A percentile compares a stretch with the other conserved stretches of the same genome.
Conservation (phyloP, 2,888 invertebrate genomes). For the Aphrophora alni region DNA sequence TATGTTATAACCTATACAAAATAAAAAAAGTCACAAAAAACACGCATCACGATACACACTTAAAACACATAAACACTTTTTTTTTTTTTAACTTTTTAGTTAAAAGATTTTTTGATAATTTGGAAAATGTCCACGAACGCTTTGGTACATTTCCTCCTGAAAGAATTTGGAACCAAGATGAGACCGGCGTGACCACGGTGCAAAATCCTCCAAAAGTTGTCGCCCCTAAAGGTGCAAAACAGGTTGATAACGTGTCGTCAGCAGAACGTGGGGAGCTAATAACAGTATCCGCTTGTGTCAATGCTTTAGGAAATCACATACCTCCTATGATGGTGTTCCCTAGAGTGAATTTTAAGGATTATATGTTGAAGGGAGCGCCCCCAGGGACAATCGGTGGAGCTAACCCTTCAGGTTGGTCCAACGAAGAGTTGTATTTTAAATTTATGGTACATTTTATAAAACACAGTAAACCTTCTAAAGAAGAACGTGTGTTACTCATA, state of each 20-base stretch:
- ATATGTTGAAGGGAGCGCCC: constrained; percentile 55
- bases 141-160: constrained; percentile 16
- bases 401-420: constrained; percentile 54
- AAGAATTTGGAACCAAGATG: constrained; percentile 56
- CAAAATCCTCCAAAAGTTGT: constrained; percentile 55
- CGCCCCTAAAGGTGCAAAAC: constrained; percentile 55
- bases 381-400: constrained; percentile 53
- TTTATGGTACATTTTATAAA: constrained; percentile 53
- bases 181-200: constrained; percentile 57
- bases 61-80: no score
- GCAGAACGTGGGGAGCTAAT: constrained; percentile 54
- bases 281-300: constrained; percentile 43
- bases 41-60: no score
- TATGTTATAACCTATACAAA: no score
- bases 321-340: constrained; percentile 50
- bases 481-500: constrained; percentile 51
- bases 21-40: no score
- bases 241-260: constrained; percentile 56
- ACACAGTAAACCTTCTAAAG: constrained; percentile 49
- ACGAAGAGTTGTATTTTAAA: constrained; percentile 49
- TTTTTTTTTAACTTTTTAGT: no score
- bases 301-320: constrained; percentile 46
- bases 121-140: constrained; percentile 40
- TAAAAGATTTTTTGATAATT: constrained; percentile 33
- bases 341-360: constrained; percentile 49